Evolutionary conservation across 2,113 vertebrate genomes (phyloP).

Genomic region (Ptilonorhynchus violaceus): DNA sequence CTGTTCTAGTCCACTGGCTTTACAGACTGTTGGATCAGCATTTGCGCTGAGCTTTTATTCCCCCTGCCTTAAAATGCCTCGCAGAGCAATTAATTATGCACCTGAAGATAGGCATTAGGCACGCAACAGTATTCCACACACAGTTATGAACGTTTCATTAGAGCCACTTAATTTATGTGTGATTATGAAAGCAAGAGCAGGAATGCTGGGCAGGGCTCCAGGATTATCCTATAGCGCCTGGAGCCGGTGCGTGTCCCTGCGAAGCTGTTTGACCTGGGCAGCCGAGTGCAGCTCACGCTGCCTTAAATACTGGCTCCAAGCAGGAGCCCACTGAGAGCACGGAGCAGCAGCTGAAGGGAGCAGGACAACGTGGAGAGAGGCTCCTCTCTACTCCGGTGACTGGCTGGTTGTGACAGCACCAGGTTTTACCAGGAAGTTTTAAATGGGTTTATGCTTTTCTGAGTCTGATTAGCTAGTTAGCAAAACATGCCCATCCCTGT

Average conservation of each 20-base stretch:
- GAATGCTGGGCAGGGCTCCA: slow-evolving; percentile 28
- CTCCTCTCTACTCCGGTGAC: not conserved
- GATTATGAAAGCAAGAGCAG: slow-evolving; percentile 7
- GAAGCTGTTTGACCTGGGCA: slow-evolving; percentile 40
- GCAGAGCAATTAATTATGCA: slow-evolving; percentile 44
- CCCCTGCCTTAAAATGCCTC: slow-evolving; percentile 17
- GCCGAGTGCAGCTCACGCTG: not conserved
- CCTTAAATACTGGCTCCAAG: slow-evolving; percentile 5
- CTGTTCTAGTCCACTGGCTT: slow-evolving; percentile 21
- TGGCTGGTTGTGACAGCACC: not conserved
- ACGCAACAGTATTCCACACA: not conserved
- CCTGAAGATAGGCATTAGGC: slow-evolving; percentile 40
- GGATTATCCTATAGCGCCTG: not conserved
- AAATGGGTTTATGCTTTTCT: slow-evolving; percentile 51
- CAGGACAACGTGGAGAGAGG: not conserved
- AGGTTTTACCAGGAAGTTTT: slow-evolving; percentile 59
- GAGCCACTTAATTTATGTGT: slow-evolving; percentile 10
- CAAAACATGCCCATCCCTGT: slow-evolving; percentile 64
- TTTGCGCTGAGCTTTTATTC: slow-evolving; percentile 17
- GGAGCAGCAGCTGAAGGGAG: slow-evolving; percentile 7
- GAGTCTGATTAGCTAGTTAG: slow-evolving; percentile 49
- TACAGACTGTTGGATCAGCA: not conserved
- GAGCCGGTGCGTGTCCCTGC: not conserved
- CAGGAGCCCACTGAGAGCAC: not conserved
- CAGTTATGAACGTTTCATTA: slow-evolving; percentile 32